Percentiles rank a stretch among this genome's conserved stretches.
phyloP scores from a whole-genome alignment of 2,113 vertebrate genomes.

The Passer montanus region DNA sequence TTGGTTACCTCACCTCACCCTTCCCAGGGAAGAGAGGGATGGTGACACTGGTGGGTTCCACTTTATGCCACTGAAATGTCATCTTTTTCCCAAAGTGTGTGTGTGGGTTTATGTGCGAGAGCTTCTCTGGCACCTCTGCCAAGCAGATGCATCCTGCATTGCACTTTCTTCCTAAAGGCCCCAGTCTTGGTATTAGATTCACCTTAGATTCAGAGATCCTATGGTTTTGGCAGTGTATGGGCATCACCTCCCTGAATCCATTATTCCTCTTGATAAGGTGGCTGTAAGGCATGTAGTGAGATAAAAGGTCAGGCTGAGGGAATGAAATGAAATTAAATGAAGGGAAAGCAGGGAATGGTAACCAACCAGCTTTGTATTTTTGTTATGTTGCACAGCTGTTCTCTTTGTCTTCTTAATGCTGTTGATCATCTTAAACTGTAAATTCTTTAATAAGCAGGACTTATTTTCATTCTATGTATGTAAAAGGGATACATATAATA shows the following conservation, averaged over 20 bases:
- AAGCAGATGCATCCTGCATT: not conserved
- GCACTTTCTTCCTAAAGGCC: not conserved
- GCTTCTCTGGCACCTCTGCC: not conserved
- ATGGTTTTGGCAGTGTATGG: not conserved
- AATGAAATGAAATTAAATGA: not conserved
- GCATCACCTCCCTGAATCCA: not conserved
- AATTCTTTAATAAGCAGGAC: not conserved
- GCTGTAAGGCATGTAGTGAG: not conserved
- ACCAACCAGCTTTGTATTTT: not conserved
- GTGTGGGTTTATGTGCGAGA: fast-evolving
- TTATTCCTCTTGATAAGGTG: not conserved
- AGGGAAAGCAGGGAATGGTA: not conserved
- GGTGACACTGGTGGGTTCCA: not conserved
- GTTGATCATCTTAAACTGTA: not conserved
- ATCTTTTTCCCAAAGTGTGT: not conserved
- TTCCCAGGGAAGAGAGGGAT: not conserved
- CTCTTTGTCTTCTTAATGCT: constrained; percentile 7
- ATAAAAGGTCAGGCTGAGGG: not conserved
- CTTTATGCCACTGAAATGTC: not conserved
- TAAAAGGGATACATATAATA: not conserved
- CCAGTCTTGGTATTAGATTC: not conserved
- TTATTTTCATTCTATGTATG: not conserved
- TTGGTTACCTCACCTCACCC: not conserved
- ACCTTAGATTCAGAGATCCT: not conserved
- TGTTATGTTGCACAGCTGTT: not conserved